Base-by-base conservation (phyloP, 2,888 invertebrate genomes). In the Euzophera pinguis region DNA sequence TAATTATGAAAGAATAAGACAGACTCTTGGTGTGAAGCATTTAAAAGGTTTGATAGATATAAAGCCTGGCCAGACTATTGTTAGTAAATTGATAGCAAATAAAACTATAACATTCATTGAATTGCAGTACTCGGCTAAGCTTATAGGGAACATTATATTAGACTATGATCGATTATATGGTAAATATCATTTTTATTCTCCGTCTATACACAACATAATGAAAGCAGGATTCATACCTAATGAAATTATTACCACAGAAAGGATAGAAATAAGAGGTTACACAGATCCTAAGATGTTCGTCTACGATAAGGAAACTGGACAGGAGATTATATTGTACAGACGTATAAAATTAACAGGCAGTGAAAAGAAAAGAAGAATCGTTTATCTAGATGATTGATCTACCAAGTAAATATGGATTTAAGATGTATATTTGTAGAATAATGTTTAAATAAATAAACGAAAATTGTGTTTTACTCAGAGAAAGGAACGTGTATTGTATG, bases 131-230 rank as follows among this genome's bases (percentile, higher is more conserved):
- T 49, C 60, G 17, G 77, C 84, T 0, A 55, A 59, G 22, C 56
- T 88, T 1, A 54, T 64, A 13, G 87, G 87, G 0, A 71, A 64
- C 52, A 41, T 82, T 0, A 64, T 86, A 16, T 71, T 71, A 0
- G 81, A 84, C 57, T 87, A 76, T 47, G 75, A 69, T 0, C 58
- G 61, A 1, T 9, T 69, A 9, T 84, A 82, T 22, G 87, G 87
- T 0, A 78, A 76, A 57, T 78, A 87, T 55, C 82, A 86, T 55
- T 84, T 82, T 53, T 88, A 73, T 60, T 74, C 85, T 0, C 85
- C 86, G 0, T 56, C 71, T 0, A 62, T 84, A 0, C 51, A 57
- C 22, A 65, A 69, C 48, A 79, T 88, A 1, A 81, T 88, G 85
- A 73, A 59, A 57, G 78, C 77, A 1, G 80, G 62, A 0, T 65